Percentiles rank a stretch among this genome's conserved stretches.
These are phyloP conservation scores for Pangasius macronema DNA, from an alignment of 2,797 vertebrate species.

Conservation along the genomic window DNA sequence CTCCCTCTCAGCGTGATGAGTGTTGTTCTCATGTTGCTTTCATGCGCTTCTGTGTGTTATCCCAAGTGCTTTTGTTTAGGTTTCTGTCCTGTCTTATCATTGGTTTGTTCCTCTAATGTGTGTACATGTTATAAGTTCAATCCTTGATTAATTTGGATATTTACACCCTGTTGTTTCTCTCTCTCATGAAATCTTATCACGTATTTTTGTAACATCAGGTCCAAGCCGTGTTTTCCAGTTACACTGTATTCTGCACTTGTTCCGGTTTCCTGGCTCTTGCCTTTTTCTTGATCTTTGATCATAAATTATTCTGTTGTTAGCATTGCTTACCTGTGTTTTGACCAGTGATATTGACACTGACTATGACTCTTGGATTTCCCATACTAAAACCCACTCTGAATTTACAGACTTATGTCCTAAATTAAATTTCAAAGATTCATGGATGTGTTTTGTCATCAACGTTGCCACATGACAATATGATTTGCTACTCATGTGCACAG, in stretches of 20 bases:
- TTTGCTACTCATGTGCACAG: not conserved
- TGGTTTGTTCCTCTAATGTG: not conserved
- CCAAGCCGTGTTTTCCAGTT: too few species aligned
- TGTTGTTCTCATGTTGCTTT: not conserved
- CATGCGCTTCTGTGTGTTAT: not conserved
- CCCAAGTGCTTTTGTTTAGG: conserved; percentile 20
- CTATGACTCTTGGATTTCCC: not conserved
- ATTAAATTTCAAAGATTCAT: not conserved
- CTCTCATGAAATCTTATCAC: not conserved
- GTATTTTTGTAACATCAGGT: not conserved
- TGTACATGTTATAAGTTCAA: not conserved
- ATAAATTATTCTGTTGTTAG: not conserved
- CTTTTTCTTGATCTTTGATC: not conserved
- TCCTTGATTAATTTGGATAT: not conserved
- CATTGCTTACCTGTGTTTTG: not conserved
- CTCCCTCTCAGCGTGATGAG: not conserved
- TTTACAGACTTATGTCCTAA: not conserved
- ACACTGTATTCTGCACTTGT: not conserved
- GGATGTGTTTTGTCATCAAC: not conserved
- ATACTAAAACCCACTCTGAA: not conserved
- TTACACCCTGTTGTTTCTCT: not conserved
- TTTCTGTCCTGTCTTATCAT: not conserved
- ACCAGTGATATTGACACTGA: not conserved
- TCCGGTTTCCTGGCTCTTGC: not conserved
- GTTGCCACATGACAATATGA: not conserved